These are phyloP conservation scores for Corythoichthys intestinalis DNA, from an alignment of 2,113 vertebrate species.

Conservation along the genomic window DNA sequence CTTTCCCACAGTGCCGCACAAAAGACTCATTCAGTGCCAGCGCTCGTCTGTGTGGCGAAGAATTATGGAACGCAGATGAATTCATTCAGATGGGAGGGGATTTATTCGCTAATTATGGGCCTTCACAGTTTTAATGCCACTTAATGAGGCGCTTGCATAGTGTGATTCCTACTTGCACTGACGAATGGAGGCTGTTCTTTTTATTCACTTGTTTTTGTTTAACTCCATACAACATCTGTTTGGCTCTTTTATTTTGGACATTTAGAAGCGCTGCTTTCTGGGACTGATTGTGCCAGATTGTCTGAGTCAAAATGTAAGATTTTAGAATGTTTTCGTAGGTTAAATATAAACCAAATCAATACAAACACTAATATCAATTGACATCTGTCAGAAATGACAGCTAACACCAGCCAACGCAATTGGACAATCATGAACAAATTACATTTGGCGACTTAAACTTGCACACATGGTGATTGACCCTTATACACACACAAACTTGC, in stretches of 20 bases:
- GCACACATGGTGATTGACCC: not conserved
- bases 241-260: slow-evolving; percentile 27
- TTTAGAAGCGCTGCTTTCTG: not conserved
- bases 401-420: not conserved
- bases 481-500: not conserved
- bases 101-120: slow-evolving; percentile 77
- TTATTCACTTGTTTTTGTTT: slow-evolving; percentile 56
- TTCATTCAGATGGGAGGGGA: slow-evolving; percentile 65
- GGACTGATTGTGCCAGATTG: not conserved
- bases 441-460: not conserved
- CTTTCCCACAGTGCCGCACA: slow-evolving; percentile 65
- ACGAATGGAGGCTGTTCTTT: slow-evolving; percentile 53
- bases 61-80: slow-evolving; percentile 67
- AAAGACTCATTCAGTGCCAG: slow-evolving; percentile 69
- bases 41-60: slow-evolving; percentile 56
- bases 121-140: slow-evolving; percentile 70
- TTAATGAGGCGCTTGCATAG: slow-evolving; percentile 67
- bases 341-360: slow-evolving; percentile 16
- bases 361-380: slow-evolving; percentile 18
- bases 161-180: slow-evolving; percentile 54
- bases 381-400: not conserved
- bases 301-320: not conserved
- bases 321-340: slow-evolving; percentile 27
- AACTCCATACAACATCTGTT: slow-evolving; percentile 52
- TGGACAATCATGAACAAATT: not conserved